Evolutionary conservation across 1,140 invertebrate species (phyloP).

Genomic region (Drosophila orena): DNA sequence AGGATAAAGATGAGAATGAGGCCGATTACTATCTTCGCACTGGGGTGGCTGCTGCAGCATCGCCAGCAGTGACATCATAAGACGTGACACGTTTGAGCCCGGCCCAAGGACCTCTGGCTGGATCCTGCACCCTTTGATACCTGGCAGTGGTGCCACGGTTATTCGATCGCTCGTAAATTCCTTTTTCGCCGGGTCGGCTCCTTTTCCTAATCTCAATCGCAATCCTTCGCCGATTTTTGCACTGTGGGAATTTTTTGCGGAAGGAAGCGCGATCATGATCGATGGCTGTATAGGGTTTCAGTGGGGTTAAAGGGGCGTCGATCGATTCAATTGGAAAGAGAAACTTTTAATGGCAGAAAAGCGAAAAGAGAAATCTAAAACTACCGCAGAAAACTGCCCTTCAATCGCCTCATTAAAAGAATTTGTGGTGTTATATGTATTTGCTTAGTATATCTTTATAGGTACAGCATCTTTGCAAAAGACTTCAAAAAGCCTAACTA

Average conservation of each 20-base stretch:
- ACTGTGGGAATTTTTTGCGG: constrained; percentile 81
- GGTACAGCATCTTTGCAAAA: no score
- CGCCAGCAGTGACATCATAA: constrained; percentile 78
- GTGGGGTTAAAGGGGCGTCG: constrained; percentile 52
- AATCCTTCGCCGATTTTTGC: constrained; percentile 68
- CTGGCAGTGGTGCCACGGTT: constrained; percentile 51
- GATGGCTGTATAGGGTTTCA: constrained; percentile 77
- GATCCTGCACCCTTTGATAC: constrained; percentile 81
- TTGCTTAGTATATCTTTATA: no score
- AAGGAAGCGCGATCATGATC: constrained; percentile 68
- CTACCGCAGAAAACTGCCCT: background rate
- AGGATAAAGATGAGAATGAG: background rate
- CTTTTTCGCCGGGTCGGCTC: constrained; percentile 27
- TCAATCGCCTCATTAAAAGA: background rate
- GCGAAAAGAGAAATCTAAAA: constrained; percentile 10
- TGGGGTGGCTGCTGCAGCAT: constrained; percentile 45
- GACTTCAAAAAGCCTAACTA: no score
- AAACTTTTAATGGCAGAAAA: constrained; percentile 45
- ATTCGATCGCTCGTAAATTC: constrained; percentile 80
- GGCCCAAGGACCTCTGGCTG: constrained; percentile 60
- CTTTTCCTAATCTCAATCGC: constrained; percentile 54
- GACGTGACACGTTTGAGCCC: constrained; percentile 77
- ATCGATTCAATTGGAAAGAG: constrained; percentile 18
- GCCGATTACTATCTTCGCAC: constrained; percentile 58
- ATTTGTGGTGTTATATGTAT: background rate